Evolutionary conservation across 1,140 invertebrate species (phyloP), one percentile per base, ranked within the genome.

Genomic region (Leucophenga varia): DNA sequence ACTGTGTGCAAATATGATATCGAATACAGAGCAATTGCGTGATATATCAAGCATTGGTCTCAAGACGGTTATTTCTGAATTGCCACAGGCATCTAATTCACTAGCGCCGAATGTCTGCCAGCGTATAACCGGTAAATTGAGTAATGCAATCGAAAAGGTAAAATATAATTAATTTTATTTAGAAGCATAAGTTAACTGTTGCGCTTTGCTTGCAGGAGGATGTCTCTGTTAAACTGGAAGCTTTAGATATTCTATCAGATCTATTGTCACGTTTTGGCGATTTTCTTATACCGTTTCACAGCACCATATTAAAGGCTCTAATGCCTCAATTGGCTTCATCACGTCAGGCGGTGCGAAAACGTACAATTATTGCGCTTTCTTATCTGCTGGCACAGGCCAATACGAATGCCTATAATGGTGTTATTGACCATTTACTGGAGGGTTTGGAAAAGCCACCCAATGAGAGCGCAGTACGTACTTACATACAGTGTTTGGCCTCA

Each of bases 1-100:
- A 13, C 79, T 98, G 12, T 98, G 95, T 76, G 85, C 82, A 36
- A 98, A 98, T 78, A 97, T 98, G 93, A 82, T 95, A n/a, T 95
- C 92, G 3, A 92, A 95, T 52, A 94, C 95, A 65, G 95, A 98
- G 79, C 93, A 97, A 68, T 78, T 97, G 17, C 78, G 95, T 58
- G 95, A 98, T 79, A 97, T 97, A 61, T 97, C 93, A 9, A 96
- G 93, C 64, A 97, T 97, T 78, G 95, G 92, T n/a, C 76, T 97
- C 37, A 97, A 97, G 76, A 97, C 94, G 52, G 94, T 97, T 1
- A 97, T 97, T 59, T 89, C 89, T 43, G 94, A 97, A 77, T 78
- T 97, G 52, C 92, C 94, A 19, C 80, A 93, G 2, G 86, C 89
- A 35, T 90, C 90, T n/a, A 91, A 86, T 64, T 84, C 84, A 47